These are phyloP conservation scores for Choloepus didactylus DNA, from an alignment of 2,797 vertebrate genomes.

Conservation along the genomic window DNA sequence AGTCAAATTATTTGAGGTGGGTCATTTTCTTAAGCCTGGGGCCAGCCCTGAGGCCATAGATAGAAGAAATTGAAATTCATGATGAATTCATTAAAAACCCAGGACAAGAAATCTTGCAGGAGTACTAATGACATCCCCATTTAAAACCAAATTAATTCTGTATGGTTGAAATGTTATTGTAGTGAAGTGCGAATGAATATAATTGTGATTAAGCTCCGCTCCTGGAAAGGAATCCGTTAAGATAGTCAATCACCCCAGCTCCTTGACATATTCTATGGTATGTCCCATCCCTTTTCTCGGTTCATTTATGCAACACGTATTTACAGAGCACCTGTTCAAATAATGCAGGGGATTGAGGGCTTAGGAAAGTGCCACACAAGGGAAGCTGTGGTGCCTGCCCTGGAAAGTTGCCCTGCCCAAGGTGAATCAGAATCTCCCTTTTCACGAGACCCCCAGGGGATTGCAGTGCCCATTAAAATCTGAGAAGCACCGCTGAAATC, in stretches of 20 bases:
- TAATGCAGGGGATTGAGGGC: background rate
- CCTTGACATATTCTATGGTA: background rate
- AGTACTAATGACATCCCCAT: slow-evolving; percentile 71
- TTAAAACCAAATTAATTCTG: slow-evolving; percentile 83
- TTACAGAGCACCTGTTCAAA: background rate
- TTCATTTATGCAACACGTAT: background rate
- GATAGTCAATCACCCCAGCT: background rate
- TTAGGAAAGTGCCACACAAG: background rate
- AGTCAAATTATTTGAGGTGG: slow-evolving; percentile 69
- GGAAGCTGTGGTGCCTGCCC: accelerated
- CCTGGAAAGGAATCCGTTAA: slow-evolving; percentile 76
- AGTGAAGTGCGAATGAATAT: slow-evolving; percentile 70
- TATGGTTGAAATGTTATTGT: slow-evolving; percentile 76
- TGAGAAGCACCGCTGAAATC: background rate
- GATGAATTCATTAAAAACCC: slow-evolving; percentile 74
- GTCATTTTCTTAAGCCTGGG: slow-evolving; percentile 70
- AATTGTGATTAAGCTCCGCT: slow-evolving; percentile 31
- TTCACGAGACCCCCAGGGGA: background rate
- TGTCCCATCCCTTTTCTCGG: background rate
- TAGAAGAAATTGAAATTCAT: slow-evolving; percentile 71
- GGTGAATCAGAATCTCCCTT: background rate
- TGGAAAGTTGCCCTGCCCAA: background rate
- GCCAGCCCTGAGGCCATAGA: slow-evolving; percentile 60
- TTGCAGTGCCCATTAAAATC: background rate
- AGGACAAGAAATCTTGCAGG: slow-evolving; percentile 77